A percentile compares a stretch with the other conserved stretches of the same genome.
Evolutionary conservation across 2,888 invertebrate species (phyloP).

Genomic region (Caenorhabditis doughertyi): DNA sequence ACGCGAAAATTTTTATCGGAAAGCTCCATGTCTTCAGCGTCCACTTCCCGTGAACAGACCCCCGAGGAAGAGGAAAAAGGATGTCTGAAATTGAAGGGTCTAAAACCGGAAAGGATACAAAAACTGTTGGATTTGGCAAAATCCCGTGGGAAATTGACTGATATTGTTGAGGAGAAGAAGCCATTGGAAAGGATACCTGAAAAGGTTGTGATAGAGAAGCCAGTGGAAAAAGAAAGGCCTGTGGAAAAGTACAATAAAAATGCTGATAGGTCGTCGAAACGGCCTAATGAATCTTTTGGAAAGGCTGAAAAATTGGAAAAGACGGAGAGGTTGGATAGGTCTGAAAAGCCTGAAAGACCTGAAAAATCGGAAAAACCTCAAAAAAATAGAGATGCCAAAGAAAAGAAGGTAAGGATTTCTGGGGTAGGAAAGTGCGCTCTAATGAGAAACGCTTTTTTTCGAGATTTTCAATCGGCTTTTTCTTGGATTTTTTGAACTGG

Average conservation of each 20-base stretch:
- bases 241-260: background rate
- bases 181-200: background rate
- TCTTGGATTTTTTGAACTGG: too few relatives aligned
- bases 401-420: too few relatives aligned
- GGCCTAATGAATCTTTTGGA: too few relatives aligned
- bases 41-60: conserved; percentile 32
- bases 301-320: background rate
- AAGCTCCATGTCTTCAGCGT: conserved; percentile 30
- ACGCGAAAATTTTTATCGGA: conserved; percentile 22
- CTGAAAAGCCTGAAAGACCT: background rate
- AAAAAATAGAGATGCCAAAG: background rate
- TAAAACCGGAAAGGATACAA: conserved; percentile 30
- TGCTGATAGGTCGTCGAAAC: too few relatives aligned
- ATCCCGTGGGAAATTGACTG: conserved; percentile 16
- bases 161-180: conserved; percentile 6
- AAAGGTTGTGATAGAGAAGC: background rate
- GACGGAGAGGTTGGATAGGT: background rate
- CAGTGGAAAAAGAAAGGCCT: background rate
- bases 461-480: too few relatives aligned
- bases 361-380: background rate
- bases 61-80: background rate
- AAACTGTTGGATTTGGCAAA: conserved; percentile 48
- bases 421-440: too few relatives aligned
- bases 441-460: too few relatives aligned
- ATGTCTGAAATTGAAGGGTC: background rate